Percentiles rank a stretch among this genome's conserved stretches.
Conservation (phyloP, 2,797 vertebrate species). For the Neostethus bicornis region DNA sequence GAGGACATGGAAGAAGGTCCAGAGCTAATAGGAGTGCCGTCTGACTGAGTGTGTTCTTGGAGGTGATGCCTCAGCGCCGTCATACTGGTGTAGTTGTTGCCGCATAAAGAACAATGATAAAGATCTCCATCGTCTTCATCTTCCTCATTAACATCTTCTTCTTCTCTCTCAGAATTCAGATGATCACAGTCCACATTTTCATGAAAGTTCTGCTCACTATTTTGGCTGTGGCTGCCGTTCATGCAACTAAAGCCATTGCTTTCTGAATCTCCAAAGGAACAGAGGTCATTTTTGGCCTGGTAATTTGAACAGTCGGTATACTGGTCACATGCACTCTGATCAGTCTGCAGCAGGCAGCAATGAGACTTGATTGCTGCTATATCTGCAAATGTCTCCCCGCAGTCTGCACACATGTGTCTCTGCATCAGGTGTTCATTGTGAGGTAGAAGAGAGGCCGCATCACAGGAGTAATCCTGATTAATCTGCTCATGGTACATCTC, state of each 20-base stretch:
- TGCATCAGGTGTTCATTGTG: slow-evolving; percentile 73
- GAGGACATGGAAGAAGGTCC: slow-evolving; percentile 73
- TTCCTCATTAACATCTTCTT: slow-evolving; percentile 53
- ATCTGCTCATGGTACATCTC: slow-evolving; percentile 64
- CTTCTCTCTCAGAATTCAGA: slow-evolving; percentile 43
- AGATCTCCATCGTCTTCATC: slow-evolving; percentile 80
- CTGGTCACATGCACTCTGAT: slow-evolving; percentile 43
- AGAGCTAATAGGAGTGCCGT: slow-evolving; percentile 64
- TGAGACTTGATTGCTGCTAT: slow-evolving; percentile 82
- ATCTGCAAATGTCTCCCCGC: slow-evolving; percentile 79
- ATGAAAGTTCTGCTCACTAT: slow-evolving; percentile 63
- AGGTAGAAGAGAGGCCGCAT: slow-evolving; percentile 71
- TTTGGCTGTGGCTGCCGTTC: slow-evolving; percentile 53
- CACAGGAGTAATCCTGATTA: slow-evolving; percentile 66
- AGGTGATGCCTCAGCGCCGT: slow-evolving; percentile 86
- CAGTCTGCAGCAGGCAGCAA: slow-evolving; percentile 73
- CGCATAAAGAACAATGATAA: slow-evolving; percentile 92
- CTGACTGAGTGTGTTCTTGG: slow-evolving; percentile 82
- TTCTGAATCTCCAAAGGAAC: slow-evolving; percentile 48
- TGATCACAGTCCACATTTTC: slow-evolving; percentile 50
- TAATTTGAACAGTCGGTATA: slow-evolving; percentile 58
- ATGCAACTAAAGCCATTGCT: slow-evolving; percentile 53
- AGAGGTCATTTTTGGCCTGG: slow-evolving; percentile 53
- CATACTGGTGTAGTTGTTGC: slow-evolving; percentile 87
- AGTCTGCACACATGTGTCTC: slow-evolving; percentile 86